Conservation (phyloP, 37 sponge, comb jelly and placozoan species). For the Ianthella basta region DNA sequence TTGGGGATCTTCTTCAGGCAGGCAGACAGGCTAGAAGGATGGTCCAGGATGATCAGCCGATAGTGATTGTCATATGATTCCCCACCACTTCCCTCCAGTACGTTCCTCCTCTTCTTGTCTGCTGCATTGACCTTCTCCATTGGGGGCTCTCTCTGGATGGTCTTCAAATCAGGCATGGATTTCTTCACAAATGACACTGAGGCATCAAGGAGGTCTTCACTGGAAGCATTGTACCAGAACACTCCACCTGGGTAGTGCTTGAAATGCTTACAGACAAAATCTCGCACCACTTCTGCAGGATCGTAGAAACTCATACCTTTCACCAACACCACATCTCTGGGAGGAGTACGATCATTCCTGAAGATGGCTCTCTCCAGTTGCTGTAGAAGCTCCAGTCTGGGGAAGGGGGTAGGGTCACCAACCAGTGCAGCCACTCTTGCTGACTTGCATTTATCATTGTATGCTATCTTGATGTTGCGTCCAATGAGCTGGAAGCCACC, state of each 20-base stretch:
- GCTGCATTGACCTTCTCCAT: not conserved
- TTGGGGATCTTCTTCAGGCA: not conserved
- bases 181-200: constrained; percentile 22
- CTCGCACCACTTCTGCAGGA: constrained; percentile 32
- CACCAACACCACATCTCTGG: constrained; percentile 25
- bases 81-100: too few relatives aligned
- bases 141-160: not conserved
- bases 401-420: constrained; percentile 26
- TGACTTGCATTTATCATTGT: not conserved
- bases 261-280: constrained; percentile 42
- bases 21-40: not conserved
- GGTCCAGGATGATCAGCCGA: constrained; percentile 16
- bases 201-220: constrained; percentile 28
- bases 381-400: constrained; percentile 22
- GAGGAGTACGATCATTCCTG: not conserved
- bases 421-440: constrained; percentile 15
- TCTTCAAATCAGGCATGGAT: not conserved
- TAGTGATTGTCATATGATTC: constrained; percentile 2
- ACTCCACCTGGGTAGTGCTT: constrained; percentile 41
- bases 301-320: constrained; percentile 31
- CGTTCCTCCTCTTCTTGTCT: too few relatives aligned
- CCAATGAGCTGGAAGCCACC: constrained; percentile 80
- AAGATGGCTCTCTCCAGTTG: not conserved
- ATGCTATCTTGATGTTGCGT: constrained; percentile 40
- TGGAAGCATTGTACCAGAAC: constrained; percentile 27